These are phyloP conservation scores for Montifringilla adamsi DNA, from an alignment of 2,113 vertebrate genomes.

Conservation along the genomic window DNA sequence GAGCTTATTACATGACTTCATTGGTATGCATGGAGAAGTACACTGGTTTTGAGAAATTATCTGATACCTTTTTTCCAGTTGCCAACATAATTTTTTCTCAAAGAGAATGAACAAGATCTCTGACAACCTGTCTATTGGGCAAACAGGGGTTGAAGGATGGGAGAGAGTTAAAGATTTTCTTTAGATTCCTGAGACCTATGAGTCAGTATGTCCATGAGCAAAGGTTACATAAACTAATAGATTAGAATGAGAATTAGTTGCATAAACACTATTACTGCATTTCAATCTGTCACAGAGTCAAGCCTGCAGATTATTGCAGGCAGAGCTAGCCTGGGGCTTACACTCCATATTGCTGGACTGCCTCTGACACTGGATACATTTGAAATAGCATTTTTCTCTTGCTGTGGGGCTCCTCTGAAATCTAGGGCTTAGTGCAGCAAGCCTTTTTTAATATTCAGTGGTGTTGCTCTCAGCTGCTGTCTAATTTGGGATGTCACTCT, in stretches of 20 bases:
- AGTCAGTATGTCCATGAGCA: constrained; percentile 2
- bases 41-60: background rate
- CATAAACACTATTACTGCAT: constrained; percentile 48
- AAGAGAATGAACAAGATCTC: background rate
- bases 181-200: background rate
- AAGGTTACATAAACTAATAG: constrained; percentile 62
- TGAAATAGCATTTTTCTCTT: background rate
- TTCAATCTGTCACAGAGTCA: constrained; percentile 49
- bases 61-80: background rate
- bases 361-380: background rate
- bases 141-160: background rate
- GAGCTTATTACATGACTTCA: background rate
- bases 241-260: constrained; percentile 64
- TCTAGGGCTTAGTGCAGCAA: background rate
- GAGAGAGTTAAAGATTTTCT: constrained; percentile 21
- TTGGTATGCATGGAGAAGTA: background rate
- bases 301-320: constrained; percentile 42
- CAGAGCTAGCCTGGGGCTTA: background rate
- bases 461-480: background rate
- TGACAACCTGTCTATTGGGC: background rate
- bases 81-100: background rate
- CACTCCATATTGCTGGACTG: background rate
- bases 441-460: background rate
- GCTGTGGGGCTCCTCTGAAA: background rate
- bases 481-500: background rate